Evolutionary conservation across 2,113 vertebrate genomes (phyloP).

Genomic region (Ellobius talpinus): DNA sequence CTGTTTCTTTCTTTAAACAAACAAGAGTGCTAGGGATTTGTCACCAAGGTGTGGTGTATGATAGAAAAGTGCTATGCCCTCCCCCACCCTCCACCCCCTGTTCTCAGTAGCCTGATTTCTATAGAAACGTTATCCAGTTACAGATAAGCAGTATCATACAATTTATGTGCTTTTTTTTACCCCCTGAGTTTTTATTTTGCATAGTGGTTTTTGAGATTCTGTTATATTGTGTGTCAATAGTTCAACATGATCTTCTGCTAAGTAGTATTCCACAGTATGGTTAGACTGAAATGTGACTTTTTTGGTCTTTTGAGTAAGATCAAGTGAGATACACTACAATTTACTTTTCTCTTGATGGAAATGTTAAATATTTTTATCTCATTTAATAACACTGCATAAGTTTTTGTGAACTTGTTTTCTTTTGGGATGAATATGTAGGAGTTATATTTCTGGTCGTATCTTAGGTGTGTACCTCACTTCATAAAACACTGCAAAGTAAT

Average conservation of each 20-base stretch:
- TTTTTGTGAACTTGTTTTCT: neutral
- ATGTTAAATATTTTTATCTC: neutral
- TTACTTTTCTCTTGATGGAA: constrained; percentile 10
- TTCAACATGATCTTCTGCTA: neutral
- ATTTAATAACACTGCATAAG: neutral
- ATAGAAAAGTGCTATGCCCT: too few relatives aligned
- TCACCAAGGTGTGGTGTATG: neutral
- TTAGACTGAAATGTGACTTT: neutral
- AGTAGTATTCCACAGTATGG: neutral
- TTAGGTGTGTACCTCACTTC: neutral
- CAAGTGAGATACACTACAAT: neutral
- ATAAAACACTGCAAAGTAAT: neutral
- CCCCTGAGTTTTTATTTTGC: neutral
- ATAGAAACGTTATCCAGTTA: neutral
- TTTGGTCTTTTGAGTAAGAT: neutral
- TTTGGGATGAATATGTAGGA: neutral
- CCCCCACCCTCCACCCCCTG: too few relatives aligned
- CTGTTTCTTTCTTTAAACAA: neutral
- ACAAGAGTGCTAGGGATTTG: neutral
- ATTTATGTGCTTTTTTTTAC: neutral
- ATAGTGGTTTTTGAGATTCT: neutral
- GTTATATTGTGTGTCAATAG: neutral
- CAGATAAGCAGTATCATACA: neutral
- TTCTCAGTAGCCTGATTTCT: neutral
- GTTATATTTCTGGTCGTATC: neutral